Percentiles rank a stretch among this genome's conserved stretches.
Evolutionary conservation across 64 coral and sea anemone species (phyloP).

Genomic region (Stichodactyla helianthus): DNA sequence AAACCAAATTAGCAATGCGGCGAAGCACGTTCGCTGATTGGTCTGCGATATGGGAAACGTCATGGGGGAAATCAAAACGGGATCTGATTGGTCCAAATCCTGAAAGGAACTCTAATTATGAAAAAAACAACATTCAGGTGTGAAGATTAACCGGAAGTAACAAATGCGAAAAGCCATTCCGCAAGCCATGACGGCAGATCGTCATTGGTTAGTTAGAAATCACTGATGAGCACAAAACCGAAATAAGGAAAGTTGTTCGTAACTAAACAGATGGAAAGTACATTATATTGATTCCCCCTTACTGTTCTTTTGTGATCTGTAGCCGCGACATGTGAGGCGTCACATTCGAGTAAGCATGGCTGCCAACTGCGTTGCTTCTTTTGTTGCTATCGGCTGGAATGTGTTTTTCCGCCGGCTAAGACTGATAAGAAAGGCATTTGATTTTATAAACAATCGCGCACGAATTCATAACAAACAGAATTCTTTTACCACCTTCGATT

Average conservation of each 20-base stretch:
- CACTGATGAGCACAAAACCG: slow-evolving; percentile 2
- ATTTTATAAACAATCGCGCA: slow-evolving; percentile 18
- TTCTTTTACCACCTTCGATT: neutral
- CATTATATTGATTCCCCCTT: slow-evolving; percentile 20
- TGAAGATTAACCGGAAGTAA: slow-evolving; percentile 35
- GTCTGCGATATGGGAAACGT: slow-evolving; percentile 14
- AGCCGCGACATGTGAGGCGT: slow-evolving; percentile 10
- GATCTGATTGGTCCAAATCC: slow-evolving; percentile 57
- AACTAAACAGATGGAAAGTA: slow-evolving; percentile 5
- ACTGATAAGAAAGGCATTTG: slow-evolving; percentile 9
- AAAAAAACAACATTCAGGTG: slow-evolving; percentile 67
- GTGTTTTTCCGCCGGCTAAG: slow-evolving; percentile 12
- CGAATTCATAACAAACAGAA: neutral
- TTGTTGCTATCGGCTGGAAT: slow-evolving; percentile 5
- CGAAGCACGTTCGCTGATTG: slow-evolving; percentile 25
- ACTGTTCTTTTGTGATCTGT: slow-evolving; percentile 14
- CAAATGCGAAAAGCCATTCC: neutral
- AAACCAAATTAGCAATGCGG: slow-evolving; percentile 60
- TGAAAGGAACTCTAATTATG: slow-evolving; percentile 61
- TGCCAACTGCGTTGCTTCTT: neutral
- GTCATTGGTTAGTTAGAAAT: slow-evolving; percentile 5
- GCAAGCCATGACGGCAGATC: neutral
- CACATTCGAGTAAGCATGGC: neutral
- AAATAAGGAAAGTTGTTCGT: neutral
- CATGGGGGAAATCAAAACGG: neutral